Evolutionary conservation across 2,113 vertebrate species (phyloP).

Genomic region (Rhombomys opimus): DNA sequence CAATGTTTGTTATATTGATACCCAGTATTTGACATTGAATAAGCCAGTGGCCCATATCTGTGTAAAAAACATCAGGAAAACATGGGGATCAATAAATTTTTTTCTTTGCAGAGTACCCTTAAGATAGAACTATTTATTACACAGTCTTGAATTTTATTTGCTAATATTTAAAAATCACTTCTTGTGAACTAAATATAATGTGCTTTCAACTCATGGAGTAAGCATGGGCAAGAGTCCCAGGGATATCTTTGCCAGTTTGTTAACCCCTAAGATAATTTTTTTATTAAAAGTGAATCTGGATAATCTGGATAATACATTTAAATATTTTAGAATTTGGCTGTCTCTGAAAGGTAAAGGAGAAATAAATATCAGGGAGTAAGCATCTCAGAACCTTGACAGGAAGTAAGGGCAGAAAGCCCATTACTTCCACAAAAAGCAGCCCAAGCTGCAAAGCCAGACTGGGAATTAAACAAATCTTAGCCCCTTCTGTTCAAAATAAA

Average conservation of each 20-base stretch:
- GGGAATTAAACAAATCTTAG: conserved; percentile 60
- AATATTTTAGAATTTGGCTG: conserved; percentile 55
- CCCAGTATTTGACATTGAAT: neutral
- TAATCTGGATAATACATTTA: conserved; percentile 42
- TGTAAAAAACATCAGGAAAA: conserved; percentile 22
- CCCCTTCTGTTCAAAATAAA: conserved; percentile 55
- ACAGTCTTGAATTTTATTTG: neutral
- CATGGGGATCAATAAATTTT: neutral
- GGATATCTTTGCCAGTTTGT: conserved; percentile 47
- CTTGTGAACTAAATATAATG: neutral
- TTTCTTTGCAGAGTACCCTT: neutral
- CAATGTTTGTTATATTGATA: neutral
- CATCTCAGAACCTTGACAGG: conserved; percentile 44
- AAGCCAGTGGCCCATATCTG: neutral
- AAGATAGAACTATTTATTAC: conserved; percentile 24
- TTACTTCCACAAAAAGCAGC: conserved; percentile 43
- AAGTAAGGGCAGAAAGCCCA: conserved; percentile 53
- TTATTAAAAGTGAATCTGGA: conserved; percentile 45
- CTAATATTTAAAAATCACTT: conserved; percentile 29
- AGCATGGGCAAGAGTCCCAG: conserved; percentile 1
- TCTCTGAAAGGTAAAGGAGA: conserved; percentile 61
- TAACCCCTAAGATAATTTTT: neutral
- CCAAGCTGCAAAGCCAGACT: conserved; percentile 25
- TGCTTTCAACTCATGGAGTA: conserved; percentile 2
- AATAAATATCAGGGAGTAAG: conserved; percentile 65